Base-by-base conservation (phyloP, 2,113 vertebrate species). In the Hemichromis elongatus region DNA sequence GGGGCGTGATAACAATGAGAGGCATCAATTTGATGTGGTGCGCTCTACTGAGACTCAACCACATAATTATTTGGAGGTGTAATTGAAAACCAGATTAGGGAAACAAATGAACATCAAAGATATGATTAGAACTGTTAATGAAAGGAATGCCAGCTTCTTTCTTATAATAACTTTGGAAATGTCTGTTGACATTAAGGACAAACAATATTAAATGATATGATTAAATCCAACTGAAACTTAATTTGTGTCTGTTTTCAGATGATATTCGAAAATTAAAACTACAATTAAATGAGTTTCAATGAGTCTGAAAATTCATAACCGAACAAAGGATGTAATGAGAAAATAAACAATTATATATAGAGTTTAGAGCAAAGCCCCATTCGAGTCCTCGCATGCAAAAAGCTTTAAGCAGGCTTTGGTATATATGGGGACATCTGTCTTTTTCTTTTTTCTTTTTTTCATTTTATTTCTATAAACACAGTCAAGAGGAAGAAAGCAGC, bases 81-180 rank as follows among this genome's bases (percentile, higher is more conserved):
- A 89, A 94, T 86, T 90, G 89, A 88, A 93, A 92, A 90, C 45
- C 73, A 89, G 82, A 90, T 88, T 68, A 84, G 75, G 47, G 66
- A 86, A 87, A 82, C 63, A 85, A 91, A 92, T 86, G 30, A 91
- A 89, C 33, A 86, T 84, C 18, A 50, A 40, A 78, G 35, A 75
- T 70, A 56, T 82, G 86, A 87, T 78, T 81, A 70, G 26, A 45
- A 55, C 18, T 70, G 59, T 26, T 80, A 85, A 86, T 77, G 37
- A 90, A 87, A 84, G 40, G 11, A 16, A 21, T 42, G 55, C 33
- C 9, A 79, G 18, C 26, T 9, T 77, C 77, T 18, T 79, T 50
- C 66, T 56, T 13, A 30, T 80, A 82, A 80, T 53, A 63, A 82
- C 66, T 54, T 33, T 80, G 6, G 52, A 81, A 24, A 47, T 13